phyloP scores from a whole-genome alignment of 2,113 vertebrate species.

The Orycteropus afer region DNA sequence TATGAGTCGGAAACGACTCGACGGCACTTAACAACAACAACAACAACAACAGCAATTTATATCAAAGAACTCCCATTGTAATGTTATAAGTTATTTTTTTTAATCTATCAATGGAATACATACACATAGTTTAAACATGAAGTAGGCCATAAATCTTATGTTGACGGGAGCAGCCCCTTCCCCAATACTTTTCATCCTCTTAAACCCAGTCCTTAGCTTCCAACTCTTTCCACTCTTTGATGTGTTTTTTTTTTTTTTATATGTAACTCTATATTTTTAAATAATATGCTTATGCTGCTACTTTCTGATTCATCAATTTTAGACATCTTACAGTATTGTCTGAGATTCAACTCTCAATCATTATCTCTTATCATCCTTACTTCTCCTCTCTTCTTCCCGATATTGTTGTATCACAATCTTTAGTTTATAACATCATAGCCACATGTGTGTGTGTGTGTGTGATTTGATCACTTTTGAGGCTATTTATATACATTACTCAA shows the following conservation, averaged over 20 bases:
- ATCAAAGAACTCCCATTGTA: background rate
- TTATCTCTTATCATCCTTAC: background rate
- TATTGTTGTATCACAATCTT: background rate
- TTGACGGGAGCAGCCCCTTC: background rate
- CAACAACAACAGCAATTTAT: background rate
- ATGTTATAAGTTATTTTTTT: background rate
- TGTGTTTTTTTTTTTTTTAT: background rate
- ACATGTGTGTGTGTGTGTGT: background rate
- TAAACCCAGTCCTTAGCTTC: background rate
- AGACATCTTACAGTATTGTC: background rate
- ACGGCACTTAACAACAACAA: too few species aligned
- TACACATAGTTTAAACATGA: background rate
- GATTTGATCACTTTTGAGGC: background rate
- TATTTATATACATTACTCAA: background rate
- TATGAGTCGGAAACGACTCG: too few species aligned
- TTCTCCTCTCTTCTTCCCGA: background rate
- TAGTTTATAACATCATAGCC: background rate
- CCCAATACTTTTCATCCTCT: background rate
- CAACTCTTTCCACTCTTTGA: background rate
- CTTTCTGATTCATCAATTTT: background rate
- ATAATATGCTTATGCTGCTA: background rate
- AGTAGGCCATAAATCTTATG: background rate
- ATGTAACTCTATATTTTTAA: background rate
- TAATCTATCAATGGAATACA: background rate
- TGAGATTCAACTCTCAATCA: background rate